phyloP scores from a whole-genome alignment of 2,888 invertebrate genomes.

The Cosmia trapezina region DNA sequence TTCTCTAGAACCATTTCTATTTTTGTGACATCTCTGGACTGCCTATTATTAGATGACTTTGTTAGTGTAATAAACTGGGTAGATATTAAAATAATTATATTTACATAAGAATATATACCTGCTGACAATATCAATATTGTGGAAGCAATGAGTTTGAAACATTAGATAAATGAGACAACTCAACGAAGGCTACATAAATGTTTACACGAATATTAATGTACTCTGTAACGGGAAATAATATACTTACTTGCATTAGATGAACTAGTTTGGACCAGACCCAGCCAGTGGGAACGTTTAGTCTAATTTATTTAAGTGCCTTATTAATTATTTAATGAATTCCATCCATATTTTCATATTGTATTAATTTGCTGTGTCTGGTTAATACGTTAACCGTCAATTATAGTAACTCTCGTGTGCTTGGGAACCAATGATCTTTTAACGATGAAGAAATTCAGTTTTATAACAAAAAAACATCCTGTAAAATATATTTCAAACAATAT shows the following conservation, averaged over 20 bases:
- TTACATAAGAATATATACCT: too few relatives aligned
- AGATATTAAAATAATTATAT: too few relatives aligned
- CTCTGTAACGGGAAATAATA: not conserved
- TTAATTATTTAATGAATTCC: not conserved
- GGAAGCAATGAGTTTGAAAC: not conserved
- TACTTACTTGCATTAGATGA: not conserved
- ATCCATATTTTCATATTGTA: too few relatives aligned
- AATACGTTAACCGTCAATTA: not conserved
- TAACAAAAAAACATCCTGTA: not conserved
- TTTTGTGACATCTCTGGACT: too few relatives aligned
- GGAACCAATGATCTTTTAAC: not conserved
- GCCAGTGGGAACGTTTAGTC: too few relatives aligned
- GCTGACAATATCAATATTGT: too few relatives aligned
- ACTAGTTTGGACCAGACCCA: not conserved
- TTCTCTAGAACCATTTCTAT: too few relatives aligned
- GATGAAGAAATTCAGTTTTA: slow-evolving; percentile 4
- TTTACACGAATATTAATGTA: not conserved
- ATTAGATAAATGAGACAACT: not conserved
- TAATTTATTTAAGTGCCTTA: not conserved
- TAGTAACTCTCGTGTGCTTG: not conserved
- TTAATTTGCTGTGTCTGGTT: not conserved
- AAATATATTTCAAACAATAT: not conserved
- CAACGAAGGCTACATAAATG: not conserved
- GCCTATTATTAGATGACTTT: too few relatives aligned
- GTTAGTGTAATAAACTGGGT: too few relatives aligned